Conservation (phyloP, 2,888 invertebrate species). For the Agriopis marginaria region DNA sequence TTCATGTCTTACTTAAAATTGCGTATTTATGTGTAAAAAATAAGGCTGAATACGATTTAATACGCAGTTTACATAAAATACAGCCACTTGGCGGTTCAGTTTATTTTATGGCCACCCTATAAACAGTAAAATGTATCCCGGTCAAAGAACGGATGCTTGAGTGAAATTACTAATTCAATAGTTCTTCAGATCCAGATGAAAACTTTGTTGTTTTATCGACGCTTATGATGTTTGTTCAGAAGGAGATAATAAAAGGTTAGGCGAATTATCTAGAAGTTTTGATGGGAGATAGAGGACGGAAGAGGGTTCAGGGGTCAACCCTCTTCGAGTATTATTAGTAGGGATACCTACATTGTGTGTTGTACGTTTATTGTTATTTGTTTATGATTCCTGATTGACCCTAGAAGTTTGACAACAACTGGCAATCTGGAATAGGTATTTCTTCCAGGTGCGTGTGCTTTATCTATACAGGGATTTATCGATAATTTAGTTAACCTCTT, state of each 20-base stretch:
- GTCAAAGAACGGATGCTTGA: conserved; percentile 47
- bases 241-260: conserved; percentile 29
- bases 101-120: conserved; percentile 3
- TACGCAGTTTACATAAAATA: no score
- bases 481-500: no score
- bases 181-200: conserved; percentile 45
- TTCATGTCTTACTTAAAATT: background rate
- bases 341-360: background rate
- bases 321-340: background rate
- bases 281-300: background rate
- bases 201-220: conserved; percentile 36
- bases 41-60: background rate
- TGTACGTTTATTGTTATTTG: no score
- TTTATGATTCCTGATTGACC: no score
- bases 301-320: conserved; percentile 6
- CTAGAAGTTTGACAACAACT: no score
- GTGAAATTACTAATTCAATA: conserved; percentile 53
- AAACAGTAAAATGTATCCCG: conserved; percentile 47
- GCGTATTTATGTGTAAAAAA: background rate
- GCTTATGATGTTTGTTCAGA: conserved; percentile 31
- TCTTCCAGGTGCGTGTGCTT: no score
- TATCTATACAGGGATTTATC: no score
- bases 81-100: background rate
- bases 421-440: no score
- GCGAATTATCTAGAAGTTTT: conserved; percentile 13